Evolutionary conservation across 64 coral and sea anemone species (phyloP), one percentile per base, ranked within the genome.

Genomic region (Montipora cactus): DNA sequence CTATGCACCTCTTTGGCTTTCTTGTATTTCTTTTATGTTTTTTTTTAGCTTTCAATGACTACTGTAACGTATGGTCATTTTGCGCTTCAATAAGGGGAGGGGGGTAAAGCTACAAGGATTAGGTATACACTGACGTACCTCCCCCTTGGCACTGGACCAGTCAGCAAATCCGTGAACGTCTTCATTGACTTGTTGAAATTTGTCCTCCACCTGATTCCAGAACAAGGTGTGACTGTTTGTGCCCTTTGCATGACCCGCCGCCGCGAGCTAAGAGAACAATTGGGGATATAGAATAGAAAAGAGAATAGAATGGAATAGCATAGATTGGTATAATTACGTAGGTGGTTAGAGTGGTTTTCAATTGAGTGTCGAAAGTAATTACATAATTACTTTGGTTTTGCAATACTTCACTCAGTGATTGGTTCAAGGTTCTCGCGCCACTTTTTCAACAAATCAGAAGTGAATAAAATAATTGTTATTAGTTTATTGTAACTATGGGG

Each of bases 201-300:
- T 84, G 45, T 98, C 84, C 15, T 79, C 81, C 3, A 50, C 77
- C 49, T 89, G 93, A 64, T 79, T 85, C 83, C 88, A 98, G 73
- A 92, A 91, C 13, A 94, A 79, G 1, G 79, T 89, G 53, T 95
- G 84, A 58, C 96, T 98, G 22, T 98, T 89, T 51, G 73, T 52
- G 1, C 96, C 96, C 5, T 71, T 0, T 2, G 87, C 37, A 57
- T 88, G 91, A n/a, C 89, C 96, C 11, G 81, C 62, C 4, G 85
- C 71, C 12, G 96, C 96, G 52, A 89, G 73, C 96, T 98, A 45
- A 2, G 80, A 78, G 46, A 86, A 67, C 25, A 89, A 44, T 18
- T 22, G 8, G 57, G 20, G 45, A 21, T 19, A 10, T 14, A 37
- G 37, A 37, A 0, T 37, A 37, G 37, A 37, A 2, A 37, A 37